phyloP scores from a whole-genome alignment of 2,797 vertebrate genomes.

The Hydrolagus colliei region DNA sequence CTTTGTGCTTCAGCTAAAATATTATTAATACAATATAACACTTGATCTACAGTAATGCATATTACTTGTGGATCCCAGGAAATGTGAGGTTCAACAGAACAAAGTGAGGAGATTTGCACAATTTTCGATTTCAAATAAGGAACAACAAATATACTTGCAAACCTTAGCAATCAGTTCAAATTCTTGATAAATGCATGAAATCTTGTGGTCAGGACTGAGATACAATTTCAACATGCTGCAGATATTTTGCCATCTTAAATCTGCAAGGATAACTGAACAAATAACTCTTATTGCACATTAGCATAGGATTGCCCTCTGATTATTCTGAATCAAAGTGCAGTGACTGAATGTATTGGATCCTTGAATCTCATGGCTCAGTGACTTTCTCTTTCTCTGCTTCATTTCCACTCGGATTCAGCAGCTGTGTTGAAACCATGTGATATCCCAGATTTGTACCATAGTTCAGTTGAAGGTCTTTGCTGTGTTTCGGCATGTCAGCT shows the following conservation, averaged over 20 bases:
- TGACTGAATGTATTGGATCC: background rate
- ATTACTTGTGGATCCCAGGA: too few species aligned
- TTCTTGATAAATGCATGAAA: background rate
- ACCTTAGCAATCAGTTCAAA: background rate
- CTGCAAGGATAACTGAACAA: background rate
- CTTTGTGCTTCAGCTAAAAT: too few species aligned
- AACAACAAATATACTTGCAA: too few species aligned
- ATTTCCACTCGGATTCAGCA: slow-evolving; percentile 55
- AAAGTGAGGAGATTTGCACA: too few species aligned
- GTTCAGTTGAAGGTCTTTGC: slow-evolving; percentile 67
- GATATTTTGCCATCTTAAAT: background rate
- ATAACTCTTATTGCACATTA: background rate
- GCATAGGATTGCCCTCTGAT: background rate
- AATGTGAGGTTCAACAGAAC: too few species aligned
- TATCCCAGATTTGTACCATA: slow-evolving; percentile 61
- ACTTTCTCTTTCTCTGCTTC: slow-evolving; percentile 47
- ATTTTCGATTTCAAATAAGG: too few species aligned
- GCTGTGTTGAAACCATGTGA: slow-evolving; percentile 58
- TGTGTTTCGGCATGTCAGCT: slow-evolving; percentile 79
- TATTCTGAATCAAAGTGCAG: background rate
- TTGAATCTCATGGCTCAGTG: background rate
- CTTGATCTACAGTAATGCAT: too few species aligned
- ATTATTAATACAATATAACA: too few species aligned
- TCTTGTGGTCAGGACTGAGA: background rate
- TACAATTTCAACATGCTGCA: background rate